phyloP scores from a whole-genome alignment of 1,140 invertebrate species.

The Camponotus vicinus region DNA sequence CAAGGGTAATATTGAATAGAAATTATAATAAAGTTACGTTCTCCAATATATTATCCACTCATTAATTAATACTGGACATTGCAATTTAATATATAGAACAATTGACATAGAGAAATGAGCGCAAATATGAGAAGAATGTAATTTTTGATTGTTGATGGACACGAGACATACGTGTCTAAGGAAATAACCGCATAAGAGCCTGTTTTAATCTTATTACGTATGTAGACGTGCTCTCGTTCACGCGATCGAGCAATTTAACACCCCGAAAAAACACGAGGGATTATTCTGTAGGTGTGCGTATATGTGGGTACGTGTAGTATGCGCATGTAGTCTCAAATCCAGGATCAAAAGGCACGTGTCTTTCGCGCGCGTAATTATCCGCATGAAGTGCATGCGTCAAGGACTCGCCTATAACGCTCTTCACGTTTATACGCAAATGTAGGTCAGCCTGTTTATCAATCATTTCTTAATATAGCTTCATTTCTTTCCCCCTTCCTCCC shows the following conservation, averaged over 20 bases:
- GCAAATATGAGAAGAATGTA: too few species aligned
- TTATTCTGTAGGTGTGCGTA: conserved; percentile 20
- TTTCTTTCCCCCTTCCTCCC: conserved; percentile 34
- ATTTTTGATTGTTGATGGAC: conserved; percentile 25
- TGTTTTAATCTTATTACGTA: conserved; percentile 47
- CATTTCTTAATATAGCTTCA: conserved; percentile 72
- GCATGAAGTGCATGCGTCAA: conserved; percentile 69
- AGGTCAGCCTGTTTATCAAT: conserved; percentile 75
- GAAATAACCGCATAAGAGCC: conserved; percentile 53
- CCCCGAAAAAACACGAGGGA: conserved; percentile 44
- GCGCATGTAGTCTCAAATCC: conserved; percentile 50
- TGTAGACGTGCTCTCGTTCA: conserved; percentile 59
- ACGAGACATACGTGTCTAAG: conserved; percentile 39
- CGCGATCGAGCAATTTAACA: conserved; percentile 67
- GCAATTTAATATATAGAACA: neutral
- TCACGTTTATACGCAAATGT: conserved; percentile 69
- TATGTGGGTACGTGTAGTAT: too few species aligned
- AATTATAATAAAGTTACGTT: neutral
- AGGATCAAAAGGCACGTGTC: conserved; percentile 70
- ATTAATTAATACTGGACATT: neutral
- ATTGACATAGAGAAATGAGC: neutral
- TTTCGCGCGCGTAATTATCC: conserved; percentile 67
- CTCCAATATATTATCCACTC: neutral
- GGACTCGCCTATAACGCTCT: conserved; percentile 48
- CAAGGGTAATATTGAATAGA: neutral